Conservation (phyloP, 2,113 vertebrate species). For the Odontesthes bonariensis region DNA sequence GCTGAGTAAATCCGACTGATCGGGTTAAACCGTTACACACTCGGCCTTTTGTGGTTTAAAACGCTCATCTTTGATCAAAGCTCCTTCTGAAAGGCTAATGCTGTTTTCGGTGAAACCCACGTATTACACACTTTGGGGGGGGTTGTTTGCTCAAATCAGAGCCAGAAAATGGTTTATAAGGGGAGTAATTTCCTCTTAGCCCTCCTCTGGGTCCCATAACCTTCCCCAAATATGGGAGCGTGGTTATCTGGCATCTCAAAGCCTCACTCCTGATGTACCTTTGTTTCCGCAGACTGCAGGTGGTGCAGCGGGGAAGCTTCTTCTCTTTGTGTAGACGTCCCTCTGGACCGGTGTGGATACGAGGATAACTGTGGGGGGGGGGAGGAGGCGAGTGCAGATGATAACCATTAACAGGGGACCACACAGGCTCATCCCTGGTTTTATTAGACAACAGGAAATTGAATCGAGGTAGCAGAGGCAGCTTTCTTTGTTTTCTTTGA, state of each 20-base stretch:
- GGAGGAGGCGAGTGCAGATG: constrained; percentile 5
- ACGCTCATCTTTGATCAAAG: constrained; percentile 16
- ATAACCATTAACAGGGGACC: constrained; percentile 60
- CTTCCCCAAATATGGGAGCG: constrained; percentile 15
- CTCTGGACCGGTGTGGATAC: constrained; percentile 25
- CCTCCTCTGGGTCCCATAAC: constrained; percentile 49
- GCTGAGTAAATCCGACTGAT: no score
- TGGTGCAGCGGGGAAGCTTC: constrained; percentile 20
- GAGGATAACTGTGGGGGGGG: constrained; percentile 14
- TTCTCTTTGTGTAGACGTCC: constrained; percentile 63
- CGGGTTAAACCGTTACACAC: no score
- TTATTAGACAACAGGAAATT: constrained; percentile 64
- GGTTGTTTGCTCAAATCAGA: constrained; percentile 20
- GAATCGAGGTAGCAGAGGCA: constrained; percentile 41
- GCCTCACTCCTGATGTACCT: neutral
- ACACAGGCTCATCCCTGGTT: constrained; percentile 53
- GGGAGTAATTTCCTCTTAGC: constrained; percentile 37
- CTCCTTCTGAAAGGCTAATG: constrained; percentile 3
- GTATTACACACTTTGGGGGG: constrained; percentile 18
- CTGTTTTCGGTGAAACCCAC: constrained; percentile 17
- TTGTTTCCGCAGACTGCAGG: constrained; percentile 12
- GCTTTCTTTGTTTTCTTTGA: constrained; percentile 32
- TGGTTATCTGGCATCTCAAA: constrained; percentile 26
- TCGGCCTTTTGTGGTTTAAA: neutral
- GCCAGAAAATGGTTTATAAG: constrained; percentile 6